These are phyloP conservation scores for Microcebus murinus DNA, from an alignment of 2,113 vertebrate genomes.

Conservation along the genomic window DNA sequence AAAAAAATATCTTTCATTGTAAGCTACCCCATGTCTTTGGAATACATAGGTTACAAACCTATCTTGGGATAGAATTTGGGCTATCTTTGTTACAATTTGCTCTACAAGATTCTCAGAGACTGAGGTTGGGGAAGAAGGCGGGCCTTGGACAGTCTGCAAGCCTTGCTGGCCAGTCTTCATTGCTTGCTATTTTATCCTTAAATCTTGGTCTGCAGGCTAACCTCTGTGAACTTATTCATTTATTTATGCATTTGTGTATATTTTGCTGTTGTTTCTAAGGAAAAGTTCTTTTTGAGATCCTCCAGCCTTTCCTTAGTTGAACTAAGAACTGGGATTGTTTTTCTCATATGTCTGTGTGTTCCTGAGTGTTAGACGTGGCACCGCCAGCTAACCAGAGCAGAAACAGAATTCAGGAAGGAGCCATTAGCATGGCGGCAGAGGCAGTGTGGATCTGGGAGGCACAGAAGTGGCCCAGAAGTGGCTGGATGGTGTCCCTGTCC, in stretches of 20 bases:
- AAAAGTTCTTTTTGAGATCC: constrained; percentile 48
- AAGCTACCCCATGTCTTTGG: neutral
- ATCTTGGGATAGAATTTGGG: neutral
- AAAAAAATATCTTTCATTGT: neutral
- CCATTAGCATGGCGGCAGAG: neutral
- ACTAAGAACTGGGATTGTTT: constrained; percentile 31
- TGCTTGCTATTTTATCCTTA: neutral
- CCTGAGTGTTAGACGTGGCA: neutral
- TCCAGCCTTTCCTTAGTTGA: constrained; percentile 55
- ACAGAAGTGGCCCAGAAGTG: neutral
- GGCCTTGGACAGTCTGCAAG: neutral
- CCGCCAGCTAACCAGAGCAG: constrained; percentile 28
- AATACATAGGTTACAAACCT: constrained; percentile 27
- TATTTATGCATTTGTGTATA: constrained; percentile 62
- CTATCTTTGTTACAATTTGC: neutral
- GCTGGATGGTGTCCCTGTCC: neutral
- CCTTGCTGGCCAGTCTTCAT: neutral
- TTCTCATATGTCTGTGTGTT: neutral
- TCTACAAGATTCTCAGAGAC: neutral
- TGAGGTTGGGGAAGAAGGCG: neutral
- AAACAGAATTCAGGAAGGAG: neutral
- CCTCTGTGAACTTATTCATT: neutral
- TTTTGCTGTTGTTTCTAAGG: constrained; percentile 66
- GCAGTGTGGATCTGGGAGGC: neutral
- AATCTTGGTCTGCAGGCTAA: neutral